These are phyloP conservation scores for Ichneumoninae sp. DNA, from an alignment of 2,888 invertebrate genomes.

Conservation along the genomic window DNA sequence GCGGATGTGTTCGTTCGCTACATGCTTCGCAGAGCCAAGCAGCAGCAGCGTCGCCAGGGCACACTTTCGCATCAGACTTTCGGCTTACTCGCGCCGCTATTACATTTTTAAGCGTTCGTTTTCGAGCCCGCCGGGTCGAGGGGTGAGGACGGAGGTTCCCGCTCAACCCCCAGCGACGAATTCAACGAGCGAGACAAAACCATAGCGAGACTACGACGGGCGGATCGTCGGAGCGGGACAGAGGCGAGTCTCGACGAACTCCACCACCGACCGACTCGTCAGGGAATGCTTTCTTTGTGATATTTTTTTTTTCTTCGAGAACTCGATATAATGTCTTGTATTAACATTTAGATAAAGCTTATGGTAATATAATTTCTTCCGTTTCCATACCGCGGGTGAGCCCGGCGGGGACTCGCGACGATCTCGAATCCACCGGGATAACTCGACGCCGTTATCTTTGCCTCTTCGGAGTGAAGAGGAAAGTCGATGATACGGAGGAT, in stretches of 20 bases:
- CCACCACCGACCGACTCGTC: slow-evolving; percentile 61
- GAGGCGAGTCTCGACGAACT: slow-evolving; percentile 50
- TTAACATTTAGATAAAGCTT: slow-evolving; percentile 83
- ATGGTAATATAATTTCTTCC: slow-evolving; percentile 77
- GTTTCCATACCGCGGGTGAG: slow-evolving; percentile 39
- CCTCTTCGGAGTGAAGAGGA: background rate
- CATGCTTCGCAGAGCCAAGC: background rate
- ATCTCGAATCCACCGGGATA: slow-evolving; percentile 58
- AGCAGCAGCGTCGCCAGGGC: slow-evolving; percentile 22
- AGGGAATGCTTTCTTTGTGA: slow-evolving; percentile 70
- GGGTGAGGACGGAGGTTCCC: slow-evolving; percentile 16
- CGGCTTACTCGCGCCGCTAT: slow-evolving; percentile 66
- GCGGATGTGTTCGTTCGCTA: slow-evolving; percentile 13
- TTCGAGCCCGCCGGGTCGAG: slow-evolving; percentile 79
- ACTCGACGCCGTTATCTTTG: slow-evolving; percentile 53
- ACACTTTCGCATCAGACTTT: slow-evolving; percentile 68
- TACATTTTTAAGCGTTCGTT: slow-evolving; percentile 82
- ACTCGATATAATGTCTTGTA: slow-evolving; percentile 75
- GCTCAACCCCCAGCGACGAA: slow-evolving; percentile 47
- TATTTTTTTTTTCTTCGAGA: slow-evolving; percentile 67
- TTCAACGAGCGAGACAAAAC: slow-evolving; percentile 49
- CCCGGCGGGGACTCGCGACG: slow-evolving; percentile 53
- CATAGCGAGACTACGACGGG: slow-evolving; percentile 32
- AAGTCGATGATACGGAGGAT: slow-evolving; percentile 34
- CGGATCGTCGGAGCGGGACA: slow-evolving; percentile 55